Percentiles rank a stretch among this genome's conserved stretches.
These are phyloP conservation scores for Lasioglossum oenotherae DNA, from an alignment of 2,888 invertebrate species.

Conservation along the genomic window DNA sequence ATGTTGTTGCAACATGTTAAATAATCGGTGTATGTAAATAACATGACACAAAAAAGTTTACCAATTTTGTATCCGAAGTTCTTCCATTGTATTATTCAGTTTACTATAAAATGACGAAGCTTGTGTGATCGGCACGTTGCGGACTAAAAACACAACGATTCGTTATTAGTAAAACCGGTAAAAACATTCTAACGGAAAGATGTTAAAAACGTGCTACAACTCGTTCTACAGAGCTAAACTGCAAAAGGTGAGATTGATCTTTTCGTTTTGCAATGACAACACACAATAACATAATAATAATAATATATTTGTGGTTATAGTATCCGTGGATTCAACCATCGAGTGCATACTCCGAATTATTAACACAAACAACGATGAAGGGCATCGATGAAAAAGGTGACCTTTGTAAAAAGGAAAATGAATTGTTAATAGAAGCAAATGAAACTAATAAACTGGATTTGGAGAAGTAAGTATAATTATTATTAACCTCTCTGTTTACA, in stretches of 20 bases:
- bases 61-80: background rate
- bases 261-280: background rate
- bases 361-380: background rate
- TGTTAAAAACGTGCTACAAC: background rate
- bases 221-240: background rate
- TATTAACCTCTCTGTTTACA: background rate
- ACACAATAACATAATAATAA: background rate
- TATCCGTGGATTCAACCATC: background rate
- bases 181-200: background rate
- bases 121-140: background rate
- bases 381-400: background rate
- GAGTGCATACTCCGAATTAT: background rate
- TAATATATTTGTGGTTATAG: background rate
- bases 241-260: background rate
- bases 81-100: background rate
- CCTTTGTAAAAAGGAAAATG: background rate
- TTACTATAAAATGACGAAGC: background rate
- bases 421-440: constrained; percentile 40
- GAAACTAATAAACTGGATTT: background rate
- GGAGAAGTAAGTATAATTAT: constrained; percentile 15
- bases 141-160: background rate
- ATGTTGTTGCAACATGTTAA: background rate
- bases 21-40: background rate
- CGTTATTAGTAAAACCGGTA: background rate
- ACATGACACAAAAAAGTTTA: background rate